Evolutionary conservation across 2,797 vertebrate species (phyloP), one percentile per base, ranked within the genome.

Genomic region (Notolabrus celidotus): DNA sequence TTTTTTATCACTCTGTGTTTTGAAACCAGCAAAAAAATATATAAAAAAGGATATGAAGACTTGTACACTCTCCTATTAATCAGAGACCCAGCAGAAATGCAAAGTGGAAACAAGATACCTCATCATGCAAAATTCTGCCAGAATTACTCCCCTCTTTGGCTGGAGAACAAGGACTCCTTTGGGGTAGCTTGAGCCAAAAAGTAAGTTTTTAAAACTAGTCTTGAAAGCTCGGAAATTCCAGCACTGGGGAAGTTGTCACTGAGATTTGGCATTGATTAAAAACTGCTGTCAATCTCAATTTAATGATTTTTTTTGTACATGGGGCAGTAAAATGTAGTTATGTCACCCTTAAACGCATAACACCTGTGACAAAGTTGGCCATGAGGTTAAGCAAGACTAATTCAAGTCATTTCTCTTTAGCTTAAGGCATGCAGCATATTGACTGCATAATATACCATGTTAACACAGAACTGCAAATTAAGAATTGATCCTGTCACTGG

Each of bases 381-480:
- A 59, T 23, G 51, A 78, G 62, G 36, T 61, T 82, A 66, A 77
- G 53, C 41, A 76, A 74, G 45, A 85, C 49, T 73, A 69, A 84
- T 70, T 72, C 25, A 70, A 71, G 41, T 69, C 16, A 75, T 79
- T 83, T 81, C 66, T 60, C 52, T 69, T 75, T 64, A 34, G 71
- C 82, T 84, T 61, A 52, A 71, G 78, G 77, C 80, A 50, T 59
- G 53, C 15, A 11, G 25, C 71, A 59, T 80, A 88, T 77, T 46
- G 86, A 85, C 56, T 67, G 45, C 23, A 65, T 73, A 62, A 84
- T 85, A 52, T 71, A 77, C 41, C 72, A 79, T 77, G 78, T 87
- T 79, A 83, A 90, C 79, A 76, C 45, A 66, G 79, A 71, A 69
- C 67, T 60, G 71, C 73, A 89, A 87, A 88, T 89, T 86, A 88